Evolutionary conservation across 2,888 invertebrate species (phyloP).

Genomic region (Lasioglossum malachurum): DNA sequence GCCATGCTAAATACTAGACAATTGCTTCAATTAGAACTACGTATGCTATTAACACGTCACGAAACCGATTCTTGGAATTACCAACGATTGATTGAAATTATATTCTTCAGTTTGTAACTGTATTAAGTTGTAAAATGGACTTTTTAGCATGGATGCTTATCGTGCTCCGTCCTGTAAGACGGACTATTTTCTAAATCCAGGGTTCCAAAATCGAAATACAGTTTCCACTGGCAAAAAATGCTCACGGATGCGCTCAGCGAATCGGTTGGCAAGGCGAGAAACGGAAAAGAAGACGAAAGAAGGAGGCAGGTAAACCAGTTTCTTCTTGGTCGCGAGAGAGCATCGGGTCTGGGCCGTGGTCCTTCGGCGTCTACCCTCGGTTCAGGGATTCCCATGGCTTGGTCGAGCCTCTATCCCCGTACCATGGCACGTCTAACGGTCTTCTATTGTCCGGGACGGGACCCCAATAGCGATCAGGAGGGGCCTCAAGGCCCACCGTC

Average conservation of each 20-base stretch:
- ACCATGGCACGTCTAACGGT: constrained; percentile 69
- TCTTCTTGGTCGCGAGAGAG: constrained; percentile 51
- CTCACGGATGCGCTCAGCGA: not conserved
- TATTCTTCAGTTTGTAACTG: not conserved
- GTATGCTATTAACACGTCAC: not conserved
- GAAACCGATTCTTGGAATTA: not conserved
- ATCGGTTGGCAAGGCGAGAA: constrained; percentile 40
- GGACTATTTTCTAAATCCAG: not conserved
- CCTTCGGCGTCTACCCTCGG: constrained; percentile 62
- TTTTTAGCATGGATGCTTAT: too few relatives aligned
- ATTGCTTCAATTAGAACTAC: not conserved
- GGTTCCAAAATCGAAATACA: not conserved
- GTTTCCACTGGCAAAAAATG: constrained; percentile 11
- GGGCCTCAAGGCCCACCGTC: constrained; percentile 48
- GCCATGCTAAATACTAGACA: not conserved
- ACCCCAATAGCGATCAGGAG: constrained; percentile 63
- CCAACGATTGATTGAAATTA: not conserved
- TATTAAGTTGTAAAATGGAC: not conserved
- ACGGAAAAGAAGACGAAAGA: constrained; percentile 59
- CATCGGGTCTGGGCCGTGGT: constrained; percentile 59
- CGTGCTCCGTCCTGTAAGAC: not conserved
- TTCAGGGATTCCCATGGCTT: constrained; percentile 69
- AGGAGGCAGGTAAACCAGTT: constrained; percentile 71
- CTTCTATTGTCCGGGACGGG: constrained; percentile 63
- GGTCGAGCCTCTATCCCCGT: constrained; percentile 46